Evolutionary conservation across 2,888 invertebrate genomes (phyloP).

Genomic region (Xylota sylvarum): DNA sequence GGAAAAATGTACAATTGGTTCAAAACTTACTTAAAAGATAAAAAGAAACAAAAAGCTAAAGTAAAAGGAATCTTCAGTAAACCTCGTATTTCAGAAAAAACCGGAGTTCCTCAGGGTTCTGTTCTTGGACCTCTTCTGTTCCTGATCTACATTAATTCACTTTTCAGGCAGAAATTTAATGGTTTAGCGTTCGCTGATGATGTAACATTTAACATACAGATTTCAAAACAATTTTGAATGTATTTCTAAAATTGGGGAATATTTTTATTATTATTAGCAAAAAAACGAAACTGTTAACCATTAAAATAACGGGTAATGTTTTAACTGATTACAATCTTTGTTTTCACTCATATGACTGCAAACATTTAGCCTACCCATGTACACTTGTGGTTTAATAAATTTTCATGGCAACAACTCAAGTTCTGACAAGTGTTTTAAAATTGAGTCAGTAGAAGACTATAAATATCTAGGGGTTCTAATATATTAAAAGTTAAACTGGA

Average conservation of each 20-base stretch:
- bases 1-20: too few species aligned
- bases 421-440: slow-evolving; percentile 12
- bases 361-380: too few species aligned
- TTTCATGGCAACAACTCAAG: too few species aligned
- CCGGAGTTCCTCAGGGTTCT: slow-evolving; percentile 1
- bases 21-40: not conserved
- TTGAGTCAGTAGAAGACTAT: not conserved
- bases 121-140: slow-evolving; percentile 19
- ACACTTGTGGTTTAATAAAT: too few species aligned
- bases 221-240: too few species aligned
- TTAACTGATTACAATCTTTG: not conserved
- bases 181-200: slow-evolving; percentile 23
- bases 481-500: slow-evolving; percentile 27
- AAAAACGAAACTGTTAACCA: too few species aligned
- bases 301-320: too few species aligned
- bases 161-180: too few species aligned
- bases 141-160: slow-evolving; percentile 1
- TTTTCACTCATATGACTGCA: too few species aligned
- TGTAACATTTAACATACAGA: not conserved
- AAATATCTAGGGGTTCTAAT: not conserved
- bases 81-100: not conserved
- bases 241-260: too few species aligned
- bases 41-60: slow-evolving; percentile 6
- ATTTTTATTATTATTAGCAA: too few species aligned
- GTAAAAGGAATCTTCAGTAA: slow-evolving; percentile 3